phyloP scores from a whole-genome alignment of 2,888 invertebrate species.

The Lordiphosa fenestrarum region DNA sequence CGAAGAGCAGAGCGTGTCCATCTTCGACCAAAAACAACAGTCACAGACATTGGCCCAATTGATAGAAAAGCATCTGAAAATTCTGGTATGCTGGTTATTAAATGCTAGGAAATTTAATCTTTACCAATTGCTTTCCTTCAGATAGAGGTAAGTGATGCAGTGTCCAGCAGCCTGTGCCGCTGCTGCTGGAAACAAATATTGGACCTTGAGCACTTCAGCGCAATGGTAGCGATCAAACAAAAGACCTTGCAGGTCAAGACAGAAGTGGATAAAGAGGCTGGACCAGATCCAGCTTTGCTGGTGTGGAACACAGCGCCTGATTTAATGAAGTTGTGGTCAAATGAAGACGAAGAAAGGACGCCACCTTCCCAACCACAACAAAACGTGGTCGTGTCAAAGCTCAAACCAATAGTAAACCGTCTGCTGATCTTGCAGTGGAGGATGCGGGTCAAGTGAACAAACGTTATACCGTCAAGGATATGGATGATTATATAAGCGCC shows the following conservation, averaged over 20 bases:
- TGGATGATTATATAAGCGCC: constrained; percentile 67
- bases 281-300: constrained; percentile 31
- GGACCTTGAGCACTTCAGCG: constrained; percentile 57
- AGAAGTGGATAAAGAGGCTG: constrained; percentile 56
- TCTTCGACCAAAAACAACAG: constrained; percentile 44
- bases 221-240: constrained; percentile 60
- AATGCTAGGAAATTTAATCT: not conserved
- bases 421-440: constrained; percentile 10
- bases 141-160: constrained; percentile 45
- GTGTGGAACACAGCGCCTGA: constrained; percentile 49
- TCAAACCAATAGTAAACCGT: constrained; percentile 7
- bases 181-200: constrained; percentile 46
- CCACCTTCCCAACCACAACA: no score
- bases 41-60: constrained; percentile 23
- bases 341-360: constrained; percentile 54
- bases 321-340: constrained; percentile 16
- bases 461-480: constrained; percentile 58
- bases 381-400: constrained; percentile 61
- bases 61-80: constrained; percentile 36
- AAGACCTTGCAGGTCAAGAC: constrained; percentile 46
- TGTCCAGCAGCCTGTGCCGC: constrained; percentile 52
- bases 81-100: constrained; percentile 19
- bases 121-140: not conserved
- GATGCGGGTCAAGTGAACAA: constrained; percentile 15
- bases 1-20: constrained; percentile 35